Base-by-base conservation (phyloP, 2,113 vertebrate genomes). In the Rissa tridactyla region DNA sequence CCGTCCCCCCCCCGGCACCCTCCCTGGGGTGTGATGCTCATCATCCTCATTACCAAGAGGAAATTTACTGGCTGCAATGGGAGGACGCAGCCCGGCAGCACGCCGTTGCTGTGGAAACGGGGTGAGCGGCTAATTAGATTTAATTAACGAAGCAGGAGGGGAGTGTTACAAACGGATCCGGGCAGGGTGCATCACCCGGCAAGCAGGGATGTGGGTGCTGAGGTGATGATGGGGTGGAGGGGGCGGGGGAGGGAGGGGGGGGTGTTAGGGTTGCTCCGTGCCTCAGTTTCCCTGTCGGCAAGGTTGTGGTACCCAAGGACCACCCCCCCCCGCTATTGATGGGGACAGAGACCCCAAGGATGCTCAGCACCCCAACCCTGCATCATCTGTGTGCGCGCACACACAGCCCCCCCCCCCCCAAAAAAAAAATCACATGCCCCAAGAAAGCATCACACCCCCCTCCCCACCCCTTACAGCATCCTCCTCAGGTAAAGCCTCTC, bases 21-120 rank as follows among this genome's bases (percentile, higher is more conserved):
- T 78, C 55, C 34, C 46, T 13, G 8, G 32, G 49, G 5, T 87
- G 81, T 26, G 80, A 40, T 83, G 52, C 62, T 88, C 76, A 26
- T 30, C 71, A 57, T 40, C 80, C 69, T 93, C 82, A 5, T 64
- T 11, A 58, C 60, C 69, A n/a, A 79, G 84, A 95, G 93, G 95
- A 96, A 96, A 94, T 96, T 54, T 82, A 58, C 91, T 30, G 62
- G 69, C 82, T 86, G 75, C 89, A 47, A 26, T 1, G 36, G 82
- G 80, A 95, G 78, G 88, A 52, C 40, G 14, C 79, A 77, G 79
- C 72, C 79, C 72, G 88, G 94, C 93, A 88, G 90, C 90, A 77
- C 77, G 68, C 92, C 15, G 97, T 97, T 96, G 95, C 89, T 81
- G 79, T 96, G 92, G 97, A 64, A 96, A 97, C 97, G 8, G 73